Base-by-base conservation (phyloP, 1,140 invertebrate species). In the Agrypnia vestita region DNA sequence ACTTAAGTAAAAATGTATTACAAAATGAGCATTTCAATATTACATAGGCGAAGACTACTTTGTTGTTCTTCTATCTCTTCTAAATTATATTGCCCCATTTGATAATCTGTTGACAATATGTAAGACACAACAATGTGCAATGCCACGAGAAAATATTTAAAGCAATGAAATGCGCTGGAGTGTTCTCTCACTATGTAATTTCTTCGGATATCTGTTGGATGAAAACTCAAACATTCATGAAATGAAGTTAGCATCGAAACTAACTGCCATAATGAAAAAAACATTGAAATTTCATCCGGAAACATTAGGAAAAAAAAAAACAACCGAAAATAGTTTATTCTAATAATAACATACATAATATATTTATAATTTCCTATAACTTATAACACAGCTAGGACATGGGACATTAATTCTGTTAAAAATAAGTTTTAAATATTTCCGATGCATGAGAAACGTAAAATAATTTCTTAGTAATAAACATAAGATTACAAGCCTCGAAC, bases 21-120 rank as follows among this genome's bases (percentile, higher is more conserved):
- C 64, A 82, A 82, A 76, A 76, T 79, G 81, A 77, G 73, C 72
- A 82, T 79, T 79, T 47, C 49, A 82, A 72, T 81, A 76, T 80
- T 25, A 55, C n/a, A 71, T 43, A 25, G 13, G 46, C 25, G 69
- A 25, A 69, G 62, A 78, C 47, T 49, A 49, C 25, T 62, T 49
- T 19, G 13, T 49, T n/a, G 19, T 13, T 21, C 17, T 19, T 51
- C 53, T 13, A 53, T 25, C 15, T 51, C 53, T 67, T 43, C 62
- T 44, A 67, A 6, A 43, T 15, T 4, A 43, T 15, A 44, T 25
- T 43, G n/a, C 15, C 62, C 3, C 35, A 17, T 43, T 43, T 15
- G 55, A 59, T 7, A 21, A 13, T 21, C 21, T 21, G 55, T 19
- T 59, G 55, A 59, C 55, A 59, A 59, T 59, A 10, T 59, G 0